Conservation (phyloP, 2,797 vertebrate genomes). For the Tapirus indicus region DNA sequence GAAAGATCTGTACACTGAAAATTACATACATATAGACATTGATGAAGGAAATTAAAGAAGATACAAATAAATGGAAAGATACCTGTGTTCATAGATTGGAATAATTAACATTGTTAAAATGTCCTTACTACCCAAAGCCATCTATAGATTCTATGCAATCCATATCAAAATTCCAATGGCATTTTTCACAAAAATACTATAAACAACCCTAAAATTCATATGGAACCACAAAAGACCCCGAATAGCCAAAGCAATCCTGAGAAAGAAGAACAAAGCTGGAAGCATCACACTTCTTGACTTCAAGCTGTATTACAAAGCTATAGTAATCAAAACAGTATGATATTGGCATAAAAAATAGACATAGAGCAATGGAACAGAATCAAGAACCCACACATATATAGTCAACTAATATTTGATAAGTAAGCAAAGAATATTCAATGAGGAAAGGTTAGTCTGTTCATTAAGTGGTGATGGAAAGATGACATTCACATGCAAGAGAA, state of each 20-base stretch:
- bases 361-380: neutral
- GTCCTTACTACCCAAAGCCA: neutral
- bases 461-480: neutral
- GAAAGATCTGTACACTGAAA: neutral
- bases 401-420: neutral
- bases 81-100: neutral
- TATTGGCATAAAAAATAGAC: neutral
- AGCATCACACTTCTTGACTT: neutral
- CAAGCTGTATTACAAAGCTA: neutral
- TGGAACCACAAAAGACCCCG: neutral
- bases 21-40: neutral
- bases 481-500: neutral
- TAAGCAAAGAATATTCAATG: neutral
- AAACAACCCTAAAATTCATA: neutral
- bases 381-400: neutral
- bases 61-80: neutral
- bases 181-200: conserved; percentile 1
- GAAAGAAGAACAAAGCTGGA: neutral
- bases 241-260: neutral
- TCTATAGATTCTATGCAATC: neutral
- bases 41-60: neutral
- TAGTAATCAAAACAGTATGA: neutral
- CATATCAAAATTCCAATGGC: neutral
- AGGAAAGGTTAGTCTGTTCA: neutral
- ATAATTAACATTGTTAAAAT: neutral